Evolutionary conservation across 2,113 vertebrate species (phyloP).

Genomic region (Rhabdomys dilectus): DNA sequence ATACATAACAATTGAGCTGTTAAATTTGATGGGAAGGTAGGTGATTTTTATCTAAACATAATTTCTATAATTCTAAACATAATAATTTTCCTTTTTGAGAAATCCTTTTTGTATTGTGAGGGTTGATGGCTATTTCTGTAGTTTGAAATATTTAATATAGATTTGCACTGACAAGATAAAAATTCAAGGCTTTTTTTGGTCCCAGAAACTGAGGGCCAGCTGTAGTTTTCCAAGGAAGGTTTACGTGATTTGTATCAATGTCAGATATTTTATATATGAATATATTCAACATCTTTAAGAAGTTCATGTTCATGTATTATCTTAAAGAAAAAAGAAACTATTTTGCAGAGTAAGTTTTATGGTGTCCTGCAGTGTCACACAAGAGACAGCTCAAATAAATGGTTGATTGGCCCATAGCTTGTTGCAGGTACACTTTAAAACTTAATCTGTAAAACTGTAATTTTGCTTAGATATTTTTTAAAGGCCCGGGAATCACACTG

Average conservation of each 20-base stretch:
- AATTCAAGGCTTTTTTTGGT: conserved; percentile 84
- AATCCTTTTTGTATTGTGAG: conserved; percentile 86
- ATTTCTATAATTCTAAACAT: conserved; percentile 85
- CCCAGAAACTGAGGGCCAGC: conserved; percentile 82
- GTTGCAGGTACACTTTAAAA: conserved; percentile 78
- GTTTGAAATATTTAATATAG: conserved; percentile 82
- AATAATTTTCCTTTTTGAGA: conserved; percentile 84
- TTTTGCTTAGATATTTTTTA: conserved; percentile 73
- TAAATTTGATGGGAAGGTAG: conserved; percentile 76
- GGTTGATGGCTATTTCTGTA: conserved; percentile 85
- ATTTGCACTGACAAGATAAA: conserved; percentile 89
- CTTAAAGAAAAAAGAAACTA: conserved; percentile 83
- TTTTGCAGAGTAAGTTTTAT: conserved; percentile 86
- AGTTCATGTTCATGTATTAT: conserved; percentile 85
- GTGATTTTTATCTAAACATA: conserved; percentile 81
- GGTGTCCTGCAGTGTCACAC: conserved; percentile 56
- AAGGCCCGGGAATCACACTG: conserved; percentile 79
- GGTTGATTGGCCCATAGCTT: conserved; percentile 72
- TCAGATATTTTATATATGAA: conserved; percentile 88
- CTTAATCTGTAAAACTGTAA: conserved; percentile 57
- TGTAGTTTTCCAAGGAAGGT: conserved; percentile 86
- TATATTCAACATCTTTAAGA: conserved; percentile 85
- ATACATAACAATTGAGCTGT: conserved; percentile 84
- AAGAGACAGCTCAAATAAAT: conserved; percentile 60
- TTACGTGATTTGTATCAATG: conserved; percentile 87